Base-by-base conservation (phyloP, 2,797 vertebrate genomes). In the Gephyroberyx darwinii region DNA sequence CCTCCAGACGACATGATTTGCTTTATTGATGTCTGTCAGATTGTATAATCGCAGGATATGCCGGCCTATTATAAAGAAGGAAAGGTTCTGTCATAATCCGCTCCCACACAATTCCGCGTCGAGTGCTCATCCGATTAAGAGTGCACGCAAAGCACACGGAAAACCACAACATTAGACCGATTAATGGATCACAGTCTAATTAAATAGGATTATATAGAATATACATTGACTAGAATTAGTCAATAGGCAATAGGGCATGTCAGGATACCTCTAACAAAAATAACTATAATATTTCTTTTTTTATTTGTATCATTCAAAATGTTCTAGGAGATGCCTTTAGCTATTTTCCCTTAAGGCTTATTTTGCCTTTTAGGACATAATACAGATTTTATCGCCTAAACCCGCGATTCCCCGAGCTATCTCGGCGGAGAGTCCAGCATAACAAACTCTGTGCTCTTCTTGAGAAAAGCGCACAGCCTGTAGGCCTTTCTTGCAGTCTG, bases 21-120 rank as follows among this genome's bases (percentile, higher is more conserved):
- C 69, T 86, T 86, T 81, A 87, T 74, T 85, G 75, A 78, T 84
- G 78, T 83, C 82, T 87, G 81, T 84, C 80, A 74, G 69, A 63
- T 90, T 89, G 67, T 66, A 84, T 87, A 85, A 90, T 81, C 57
- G 41, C 60, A 59, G 60, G 33, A 75, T 47, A 55, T 64, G 19
- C 54, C 77, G 79, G 84, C 82, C 86, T 72, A 66, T 78, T 74
- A 75, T 75, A 65, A 77, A 58, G 47, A 76, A 81, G 77, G 26
- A 14, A 5, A 33, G 65, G 35, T 8, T 55, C 30, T 22, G 2
- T 31, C 62, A 30, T 90, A 85, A 91, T 87, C 87, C 60, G 41
- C 65, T 84, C 80, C 64, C 78, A 80, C 74, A 78, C 56, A 65
- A 66, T 77, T 76, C 37, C 19, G 14, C 13, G 50, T 70, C 77